Base-by-base conservation (phyloP, 1,140 invertebrate species). In the Oreohelix idahoensis region DNA sequence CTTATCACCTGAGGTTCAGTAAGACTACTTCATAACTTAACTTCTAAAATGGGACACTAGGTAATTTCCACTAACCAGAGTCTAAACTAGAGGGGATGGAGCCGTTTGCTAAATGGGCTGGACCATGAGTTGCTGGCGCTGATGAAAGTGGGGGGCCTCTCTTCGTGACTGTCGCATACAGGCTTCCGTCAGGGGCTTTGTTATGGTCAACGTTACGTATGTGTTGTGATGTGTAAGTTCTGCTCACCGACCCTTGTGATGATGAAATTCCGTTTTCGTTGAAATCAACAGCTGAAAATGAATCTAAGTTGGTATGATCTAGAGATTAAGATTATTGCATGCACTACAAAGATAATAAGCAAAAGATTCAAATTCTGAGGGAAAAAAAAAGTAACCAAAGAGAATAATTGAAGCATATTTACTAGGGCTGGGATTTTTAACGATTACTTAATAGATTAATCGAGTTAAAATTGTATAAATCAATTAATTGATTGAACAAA, bases 111-210 rank as follows among this genome's bases (percentile, higher is more conserved):
- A 86, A 35, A 76, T 78, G 74, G 66, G 76, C 36, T n/a, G 71
- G 76, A 32, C 38, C 51, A 2, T 69, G 20, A n/a, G 82, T 1
- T 51, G 75, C n/a, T 71, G 82, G 45, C 0, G 36, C 20, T 49
- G 82, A 63, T 36, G 66, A 39, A 29, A 29, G 69, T 20, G 49
- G 83, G 58, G 78, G 74, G 74, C 70, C 83, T 75, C 85, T 83
- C 82, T 91, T 92, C 83, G 84, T 86, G 58, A 92, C 89, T 17
- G 95, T 96, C 71, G 96, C 96, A 94, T 97, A 97, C 85, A 97
- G 95, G 90, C 96, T 97, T 84, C 96, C 96, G 95, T 97, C 96
- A 86, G 38, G 96, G 96, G 53, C 96, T 96, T 89, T 95, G 70
- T 75, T 73, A 71, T 82, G 49, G 49, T 75, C 80, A n/a, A 75